Base-by-base conservation (phyloP, 1,140 invertebrate species). In the Halesus radiatus region DNA sequence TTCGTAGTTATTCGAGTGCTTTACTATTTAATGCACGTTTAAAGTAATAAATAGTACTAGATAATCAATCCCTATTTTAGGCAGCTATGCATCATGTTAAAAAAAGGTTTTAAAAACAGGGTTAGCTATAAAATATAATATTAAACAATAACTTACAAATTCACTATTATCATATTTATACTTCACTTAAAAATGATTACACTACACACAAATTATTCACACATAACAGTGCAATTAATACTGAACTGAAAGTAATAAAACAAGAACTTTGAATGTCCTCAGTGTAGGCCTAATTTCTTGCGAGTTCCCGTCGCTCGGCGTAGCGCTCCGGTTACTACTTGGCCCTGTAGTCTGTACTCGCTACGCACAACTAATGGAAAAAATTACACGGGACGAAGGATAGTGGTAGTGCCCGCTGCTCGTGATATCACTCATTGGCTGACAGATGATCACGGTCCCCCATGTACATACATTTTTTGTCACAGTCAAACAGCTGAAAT, bases 241-340 rank as follows among this genome's bases (percentile, higher is more conserved):
- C 37, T 13, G 13, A 45, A 13, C 1, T 13, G 7, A 60, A 23
- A 60, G 20, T 23, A 58, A 23, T 66, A 26, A 66, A 60, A 15
- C 1, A 13, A 22, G 8, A 20, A 60, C 56, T 60, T 0, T 60
- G 32, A 68, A 13, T 53, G 54, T 26, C 16, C 53, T 3, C 16
- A 10, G 15, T 62, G 53, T 79, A 80, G 78, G 78, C 78, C 72
- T 80, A 79, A 79, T 79, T 79, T 50, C 22, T 5, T 3, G 32
- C 15, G 32, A 8, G 6, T 32, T 18, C 68, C 66, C 78, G 78
- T 74, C 78, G 72, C 76, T 7, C 22, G 76, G 62, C 64, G 76
- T 54, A 56, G 60, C 13, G 22, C 53, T 54, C 37, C 3, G 8
- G 53, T 15, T 18, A 29, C 72, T 37, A 54, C 22, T 26, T 74